Evolutionary conservation across 1,140 invertebrate species (phyloP).

Genomic region (Olivierus martensii): DNA sequence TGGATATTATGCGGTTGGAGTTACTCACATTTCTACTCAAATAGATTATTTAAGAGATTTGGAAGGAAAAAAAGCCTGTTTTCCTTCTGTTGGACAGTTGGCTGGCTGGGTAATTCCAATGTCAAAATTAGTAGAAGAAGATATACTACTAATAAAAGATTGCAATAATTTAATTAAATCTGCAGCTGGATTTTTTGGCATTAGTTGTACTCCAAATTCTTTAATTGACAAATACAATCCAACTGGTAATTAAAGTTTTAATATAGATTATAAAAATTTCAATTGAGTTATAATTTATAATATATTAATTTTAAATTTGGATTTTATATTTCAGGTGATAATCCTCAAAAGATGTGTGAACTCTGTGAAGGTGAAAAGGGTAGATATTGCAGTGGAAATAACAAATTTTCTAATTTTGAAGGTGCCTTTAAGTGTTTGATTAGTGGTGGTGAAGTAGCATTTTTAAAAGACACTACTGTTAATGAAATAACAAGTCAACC

Average conservation of each 20-base stretch:
- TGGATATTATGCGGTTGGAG: slow-evolving; percentile 60
- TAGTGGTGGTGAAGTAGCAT: slow-evolving; percentile 58
- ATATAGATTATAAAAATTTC: no score
- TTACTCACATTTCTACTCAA: slow-evolving; percentile 52
- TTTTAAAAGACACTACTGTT: slow-evolving; percentile 76
- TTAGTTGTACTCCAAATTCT: slow-evolving; percentile 85
- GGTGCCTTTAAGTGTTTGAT: slow-evolving; percentile 31
- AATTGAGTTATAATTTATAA: neutral
- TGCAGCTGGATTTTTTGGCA: slow-evolving; percentile 72
- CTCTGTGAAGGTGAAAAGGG: slow-evolving; percentile 65
- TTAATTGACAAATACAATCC: slow-evolving; percentile 87
- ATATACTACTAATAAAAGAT: slow-evolving; percentile 23
- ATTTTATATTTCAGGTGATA: slow-evolving; percentile 42
- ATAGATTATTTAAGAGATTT: slow-evolving; percentile 51
- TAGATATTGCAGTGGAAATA: slow-evolving; percentile 57
- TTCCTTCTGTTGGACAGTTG: slow-evolving; percentile 73
- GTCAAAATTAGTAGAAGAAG: slow-evolving; percentile 30
- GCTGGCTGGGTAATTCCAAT: slow-evolving; percentile 90
- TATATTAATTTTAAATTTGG: slow-evolving; percentile 2
- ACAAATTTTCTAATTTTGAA: slow-evolving; percentile 74
- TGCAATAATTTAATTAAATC: slow-evolving; percentile 96
- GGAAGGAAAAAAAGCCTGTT: slow-evolving; percentile 64
- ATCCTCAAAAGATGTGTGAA: slow-evolving; percentile 63
- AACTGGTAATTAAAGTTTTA: slow-evolving; percentile 44
- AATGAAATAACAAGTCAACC: slow-evolving; percentile 43